Evolutionary conservation across 2,888 invertebrate genomes (phyloP).

Genomic region (Lochmaea capreae): DNA sequence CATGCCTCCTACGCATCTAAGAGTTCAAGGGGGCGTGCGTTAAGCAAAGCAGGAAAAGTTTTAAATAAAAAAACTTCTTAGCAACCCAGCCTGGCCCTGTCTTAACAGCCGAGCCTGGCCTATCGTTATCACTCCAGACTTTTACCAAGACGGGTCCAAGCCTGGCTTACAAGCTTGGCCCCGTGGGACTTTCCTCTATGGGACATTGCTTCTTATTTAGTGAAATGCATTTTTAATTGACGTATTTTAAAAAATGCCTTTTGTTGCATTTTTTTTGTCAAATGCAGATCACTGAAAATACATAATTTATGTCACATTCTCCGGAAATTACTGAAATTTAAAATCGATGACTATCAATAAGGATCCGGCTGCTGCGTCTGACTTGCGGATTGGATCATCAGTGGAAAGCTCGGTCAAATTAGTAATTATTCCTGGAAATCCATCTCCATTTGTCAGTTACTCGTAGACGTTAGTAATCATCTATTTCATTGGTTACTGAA

Average conservation of each 20-base stretch:
- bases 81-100: too few relatives aligned
- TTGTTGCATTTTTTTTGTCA: not conserved
- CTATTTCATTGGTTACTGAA: constrained; percentile 68
- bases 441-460: constrained; percentile 66
- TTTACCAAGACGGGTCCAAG: too few relatives aligned
- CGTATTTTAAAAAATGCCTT: not conserved
- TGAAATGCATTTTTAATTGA: too few relatives aligned
- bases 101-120: too few relatives aligned
- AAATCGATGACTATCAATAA: constrained; percentile 58
- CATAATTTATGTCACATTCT: constrained; percentile 35
- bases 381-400: constrained; percentile 55
- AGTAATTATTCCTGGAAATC: constrained; percentile 66
- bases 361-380: constrained; percentile 50
- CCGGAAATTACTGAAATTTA: constrained; percentile 49
- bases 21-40: too few relatives aligned
- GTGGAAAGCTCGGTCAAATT: constrained; percentile 66
- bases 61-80: too few relatives aligned
- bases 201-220: too few relatives aligned
- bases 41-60: too few relatives aligned
- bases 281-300: not conserved
- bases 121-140: too few relatives aligned
- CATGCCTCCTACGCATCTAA: too few relatives aligned
- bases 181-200: too few relatives aligned
- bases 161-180: too few relatives aligned
- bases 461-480: constrained; percentile 66